These are phyloP conservation scores for Strigops habroptila DNA, from an alignment of 2,113 vertebrate species.

Conservation along the genomic window DNA sequence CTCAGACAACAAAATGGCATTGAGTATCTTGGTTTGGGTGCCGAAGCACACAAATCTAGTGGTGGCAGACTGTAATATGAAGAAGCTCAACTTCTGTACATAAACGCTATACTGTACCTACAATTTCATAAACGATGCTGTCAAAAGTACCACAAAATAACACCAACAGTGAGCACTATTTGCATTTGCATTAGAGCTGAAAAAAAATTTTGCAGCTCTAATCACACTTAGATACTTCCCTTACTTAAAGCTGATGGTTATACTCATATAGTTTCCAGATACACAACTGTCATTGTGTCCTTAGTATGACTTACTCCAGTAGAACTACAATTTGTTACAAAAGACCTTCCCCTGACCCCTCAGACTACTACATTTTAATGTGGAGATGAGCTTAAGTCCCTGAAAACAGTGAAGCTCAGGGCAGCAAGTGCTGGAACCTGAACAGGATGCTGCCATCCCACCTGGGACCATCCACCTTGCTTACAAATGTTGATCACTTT, in stretches of 20 bases:
- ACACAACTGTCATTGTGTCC: not conserved
- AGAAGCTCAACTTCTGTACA: not conserved
- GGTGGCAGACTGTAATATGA: rapidly evolving
- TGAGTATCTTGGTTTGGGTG: not conserved
- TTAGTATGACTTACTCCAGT: not conserved
- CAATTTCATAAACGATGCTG: not conserved
- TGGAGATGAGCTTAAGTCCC: not conserved
- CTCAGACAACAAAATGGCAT: rapidly evolving
- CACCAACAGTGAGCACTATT: not conserved
- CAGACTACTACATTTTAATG: not conserved
- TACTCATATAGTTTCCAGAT: not conserved
- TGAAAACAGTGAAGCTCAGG: not conserved
- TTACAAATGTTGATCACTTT: not conserved
- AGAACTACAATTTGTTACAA: not conserved
- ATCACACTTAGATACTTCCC: not conserved
- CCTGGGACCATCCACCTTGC: not conserved
- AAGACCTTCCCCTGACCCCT: not conserved
- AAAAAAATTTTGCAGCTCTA: not conserved
- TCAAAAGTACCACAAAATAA: not conserved
- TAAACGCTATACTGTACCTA: not conserved
- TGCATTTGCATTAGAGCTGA: not conserved
- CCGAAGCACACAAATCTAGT: not conserved
- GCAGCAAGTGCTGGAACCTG: rapidly evolving
- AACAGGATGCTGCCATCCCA: rapidly evolving
- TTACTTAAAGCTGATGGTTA: not conserved